Conservation (phyloP, 1,140 invertebrate genomes). For the Aphaenogaster rudis region DNA sequence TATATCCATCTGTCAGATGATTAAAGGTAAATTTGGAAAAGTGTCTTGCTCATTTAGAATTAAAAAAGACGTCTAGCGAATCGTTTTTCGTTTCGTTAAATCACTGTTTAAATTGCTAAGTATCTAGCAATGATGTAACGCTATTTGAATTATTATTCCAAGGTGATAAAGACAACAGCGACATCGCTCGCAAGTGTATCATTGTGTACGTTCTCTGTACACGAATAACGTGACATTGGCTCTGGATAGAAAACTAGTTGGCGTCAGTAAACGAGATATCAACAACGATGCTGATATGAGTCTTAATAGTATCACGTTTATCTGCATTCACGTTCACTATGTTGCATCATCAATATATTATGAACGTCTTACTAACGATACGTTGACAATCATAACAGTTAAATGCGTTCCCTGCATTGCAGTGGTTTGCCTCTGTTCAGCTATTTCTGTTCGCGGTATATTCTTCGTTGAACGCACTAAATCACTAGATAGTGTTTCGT, state of each 20-base stretch:
- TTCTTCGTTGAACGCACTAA: constrained; percentile 11
- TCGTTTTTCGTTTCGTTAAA: not conserved
- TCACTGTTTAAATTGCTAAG: not conserved
- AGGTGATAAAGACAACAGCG: not conserved
- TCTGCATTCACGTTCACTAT: not conserved
- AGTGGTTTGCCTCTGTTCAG: not conserved
- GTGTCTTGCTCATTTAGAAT: not conserved
- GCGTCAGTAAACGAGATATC: not conserved
- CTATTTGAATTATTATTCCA: not conserved
- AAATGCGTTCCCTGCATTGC: constrained; percentile 25
- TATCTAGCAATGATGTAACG: not conserved
- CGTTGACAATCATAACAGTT: constrained; percentile 26
- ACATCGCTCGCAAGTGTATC: not conserved
- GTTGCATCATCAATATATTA: not conserved
- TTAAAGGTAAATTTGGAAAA: not conserved
- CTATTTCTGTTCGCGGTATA: constrained; percentile 37
- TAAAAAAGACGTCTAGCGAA: not conserved
- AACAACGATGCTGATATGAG: not conserved
- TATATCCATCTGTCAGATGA: not conserved
- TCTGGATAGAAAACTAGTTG: not conserved
- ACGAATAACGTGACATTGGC: not conserved
- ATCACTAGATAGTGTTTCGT: not conserved
- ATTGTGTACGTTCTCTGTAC: not conserved
- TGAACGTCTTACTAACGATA: not conserved
- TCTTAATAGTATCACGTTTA: not conserved